Percentiles rank a stretch among this genome's conserved stretches.
Conservation (phyloP, 2,113 vertebrate species). For the Mus spicilegus region DNA sequence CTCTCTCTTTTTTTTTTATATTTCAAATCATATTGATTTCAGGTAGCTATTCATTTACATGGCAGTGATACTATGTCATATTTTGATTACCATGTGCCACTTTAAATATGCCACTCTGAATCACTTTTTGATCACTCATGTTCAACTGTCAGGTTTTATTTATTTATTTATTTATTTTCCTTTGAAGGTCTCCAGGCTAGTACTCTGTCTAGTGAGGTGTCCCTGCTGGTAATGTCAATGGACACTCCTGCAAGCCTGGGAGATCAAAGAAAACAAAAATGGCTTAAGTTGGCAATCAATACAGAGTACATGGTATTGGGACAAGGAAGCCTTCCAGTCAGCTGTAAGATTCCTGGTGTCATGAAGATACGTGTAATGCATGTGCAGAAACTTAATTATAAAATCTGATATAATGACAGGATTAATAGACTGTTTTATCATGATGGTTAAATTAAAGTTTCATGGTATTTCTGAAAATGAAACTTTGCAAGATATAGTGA, state of each 20-base stretch:
- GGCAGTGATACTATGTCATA: slow-evolving; percentile 63
- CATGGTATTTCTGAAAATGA: neutral
- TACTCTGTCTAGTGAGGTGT: slow-evolving; percentile 58
- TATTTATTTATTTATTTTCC: slow-evolving; percentile 69
- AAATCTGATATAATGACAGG: slow-evolving; percentile 25
- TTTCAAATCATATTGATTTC: slow-evolving; percentile 65
- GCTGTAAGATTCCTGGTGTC: neutral
- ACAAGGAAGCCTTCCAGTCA: neutral
- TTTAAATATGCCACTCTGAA: no score
- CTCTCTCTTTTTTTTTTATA: slow-evolving; percentile 63
- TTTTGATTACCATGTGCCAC: no score
- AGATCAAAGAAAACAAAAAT: slow-evolving; percentile 56
- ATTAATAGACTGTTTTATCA: neutral
- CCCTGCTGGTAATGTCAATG: slow-evolving; percentile 54
- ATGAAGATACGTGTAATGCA: neutral
- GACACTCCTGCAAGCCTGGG: slow-evolving; percentile 25
- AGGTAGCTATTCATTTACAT: slow-evolving; percentile 66
- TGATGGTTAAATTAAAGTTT: neutral
- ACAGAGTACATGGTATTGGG: slow-evolving; percentile 57
- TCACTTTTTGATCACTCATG: slow-evolving; percentile 58
- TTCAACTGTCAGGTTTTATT: slow-evolving; percentile 66
- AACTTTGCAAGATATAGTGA: neutral
- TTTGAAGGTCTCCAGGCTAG: slow-evolving; percentile 41
- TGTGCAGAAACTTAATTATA: neutral
- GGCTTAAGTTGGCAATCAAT: slow-evolving; percentile 71